Conservation (phyloP, 2,888 invertebrate species). For the Napeogenes sylphis region DNA sequence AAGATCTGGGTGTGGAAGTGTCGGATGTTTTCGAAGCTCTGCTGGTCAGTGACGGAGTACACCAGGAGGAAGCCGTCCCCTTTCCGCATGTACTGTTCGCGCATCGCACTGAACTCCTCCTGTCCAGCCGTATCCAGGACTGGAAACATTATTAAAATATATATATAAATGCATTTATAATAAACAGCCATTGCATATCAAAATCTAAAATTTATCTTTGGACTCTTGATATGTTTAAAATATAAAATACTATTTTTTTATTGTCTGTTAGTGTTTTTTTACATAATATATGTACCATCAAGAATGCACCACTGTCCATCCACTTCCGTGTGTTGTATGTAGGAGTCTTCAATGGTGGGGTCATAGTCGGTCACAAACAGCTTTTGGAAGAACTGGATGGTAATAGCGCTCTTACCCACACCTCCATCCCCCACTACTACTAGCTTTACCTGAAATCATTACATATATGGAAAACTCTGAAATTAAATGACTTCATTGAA, state of each 20-base stretch:
- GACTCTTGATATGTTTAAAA: no score
- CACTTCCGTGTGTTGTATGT: slow-evolving; percentile 95
- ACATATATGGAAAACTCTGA: neutral
- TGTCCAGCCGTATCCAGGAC: slow-evolving; percentile 97
- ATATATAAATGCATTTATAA: no score
- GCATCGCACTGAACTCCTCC: slow-evolving; percentile 97
- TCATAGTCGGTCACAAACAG: slow-evolving; percentile 96
- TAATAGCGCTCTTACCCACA: slow-evolving; percentile 96
- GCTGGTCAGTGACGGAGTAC: slow-evolving; percentile 94
- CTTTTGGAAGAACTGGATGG: slow-evolving; percentile 97
- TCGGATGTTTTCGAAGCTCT: slow-evolving; percentile 91
- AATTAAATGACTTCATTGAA: neutral
- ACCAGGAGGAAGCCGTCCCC: slow-evolving; percentile 96
- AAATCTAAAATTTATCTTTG: no score
- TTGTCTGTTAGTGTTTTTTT: no score
- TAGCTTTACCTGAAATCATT: slow-evolving; percentile 82
- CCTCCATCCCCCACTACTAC: slow-evolving; percentile 97
- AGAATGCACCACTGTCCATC: slow-evolving; percentile 94
- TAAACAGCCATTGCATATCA: no score
- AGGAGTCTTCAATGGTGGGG: slow-evolving; percentile 97
- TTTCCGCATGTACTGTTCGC: slow-evolving; percentile 94
- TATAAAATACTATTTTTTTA: no score
- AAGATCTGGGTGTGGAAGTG: slow-evolving; percentile 94
- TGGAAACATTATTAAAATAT: slow-evolving; percentile 46
- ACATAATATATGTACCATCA: slow-evolving; percentile 79